Conservation (phyloP, 2,113 vertebrate genomes). For the Parus major region DNA sequence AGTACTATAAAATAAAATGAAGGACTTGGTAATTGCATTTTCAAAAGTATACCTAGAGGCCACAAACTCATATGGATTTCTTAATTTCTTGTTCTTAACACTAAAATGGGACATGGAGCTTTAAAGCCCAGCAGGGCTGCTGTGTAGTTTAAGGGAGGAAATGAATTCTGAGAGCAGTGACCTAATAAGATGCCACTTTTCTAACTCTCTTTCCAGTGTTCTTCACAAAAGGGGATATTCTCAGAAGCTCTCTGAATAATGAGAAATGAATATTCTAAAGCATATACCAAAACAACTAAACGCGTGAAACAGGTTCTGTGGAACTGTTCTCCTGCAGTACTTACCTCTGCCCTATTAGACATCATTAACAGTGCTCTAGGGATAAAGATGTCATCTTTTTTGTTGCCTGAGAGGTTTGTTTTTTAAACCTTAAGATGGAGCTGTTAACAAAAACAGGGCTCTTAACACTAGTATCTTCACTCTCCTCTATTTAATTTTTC, state of each 20-base stretch:
- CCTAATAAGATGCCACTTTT: slow-evolving; percentile 24
- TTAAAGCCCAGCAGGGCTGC: neutral
- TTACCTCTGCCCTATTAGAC: neutral
- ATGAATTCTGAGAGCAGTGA: slow-evolving; percentile 15
- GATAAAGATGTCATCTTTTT: neutral
- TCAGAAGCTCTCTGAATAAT: neutral
- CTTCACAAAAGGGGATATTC: neutral
- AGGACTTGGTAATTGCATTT: slow-evolving; percentile 1
- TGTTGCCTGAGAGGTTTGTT: slow-evolving; percentile 3
- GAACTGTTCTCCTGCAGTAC: neutral
- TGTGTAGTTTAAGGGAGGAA: neutral
- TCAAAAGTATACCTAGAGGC: slow-evolving; percentile 5
- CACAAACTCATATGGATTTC: neutral
- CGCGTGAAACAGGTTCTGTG: neutral
- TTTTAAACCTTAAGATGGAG: neutral
- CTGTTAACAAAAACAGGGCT: neutral
- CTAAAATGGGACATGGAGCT: slow-evolving; percentile 9
- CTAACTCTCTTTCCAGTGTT: neutral
- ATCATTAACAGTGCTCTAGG: neutral
- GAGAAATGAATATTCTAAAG: slow-evolving; percentile 9
- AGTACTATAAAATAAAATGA: slow-evolving; percentile 37
- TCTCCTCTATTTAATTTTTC: neutral
- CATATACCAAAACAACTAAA: neutral
- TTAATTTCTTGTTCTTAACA: slow-evolving; percentile 17
- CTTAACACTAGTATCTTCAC: neutral